Base-by-base conservation (phyloP, 2,888 invertebrate genomes). In the Orchesella flavescens region DNA sequence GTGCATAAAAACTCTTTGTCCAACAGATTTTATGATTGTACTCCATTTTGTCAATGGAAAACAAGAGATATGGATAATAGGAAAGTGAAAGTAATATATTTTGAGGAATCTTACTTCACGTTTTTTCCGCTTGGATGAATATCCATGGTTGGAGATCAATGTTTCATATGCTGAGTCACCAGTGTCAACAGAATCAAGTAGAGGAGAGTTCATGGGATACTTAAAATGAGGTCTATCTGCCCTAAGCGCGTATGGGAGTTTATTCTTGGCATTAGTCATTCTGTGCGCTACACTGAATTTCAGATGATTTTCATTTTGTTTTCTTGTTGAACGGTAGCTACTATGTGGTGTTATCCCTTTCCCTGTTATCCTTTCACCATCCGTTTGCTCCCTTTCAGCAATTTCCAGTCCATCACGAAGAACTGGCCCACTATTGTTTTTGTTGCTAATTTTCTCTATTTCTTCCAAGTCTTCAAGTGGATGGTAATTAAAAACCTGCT, bases 181-280 rank as follows among this genome's bases (percentile, higher is more conserved):
- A 1, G 74, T 68, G 19, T 53, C 81, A 46, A 59, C 65, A 59
- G 59, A 74, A 49, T 74, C 74, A 55, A 74, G 69, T 74, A 34
- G 17, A 34, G 68, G 68, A 17, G 63, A 65, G 65, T 49, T 69
- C 5, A 57, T 34, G 17, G 69, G 66, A 76, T 83, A 83, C 81
- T 85, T 85, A 44, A 83, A 85, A 53, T 83, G 85, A 53, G 85
- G 85, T 57, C 80, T 83, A 66, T 83, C 85, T 23, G 80, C 83
- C 24, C 85, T 34, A 3, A 83, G 55, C 21, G 85, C 85, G 68
- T 85, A 83, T n/a, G 85, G 83, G 21, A 83, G 66, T 49, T 85
- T 85, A 77, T 79, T 83, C 66, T 83, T 85, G 10, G 77, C 23
- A 74, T 85, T 72, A 19, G 65, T 34, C 17, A 19, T 66, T 76